Evolutionary conservation across 2,113 vertebrate species (phyloP), one percentile per base, ranked within the genome.

Genomic region (Mus spicilegus): DNA sequence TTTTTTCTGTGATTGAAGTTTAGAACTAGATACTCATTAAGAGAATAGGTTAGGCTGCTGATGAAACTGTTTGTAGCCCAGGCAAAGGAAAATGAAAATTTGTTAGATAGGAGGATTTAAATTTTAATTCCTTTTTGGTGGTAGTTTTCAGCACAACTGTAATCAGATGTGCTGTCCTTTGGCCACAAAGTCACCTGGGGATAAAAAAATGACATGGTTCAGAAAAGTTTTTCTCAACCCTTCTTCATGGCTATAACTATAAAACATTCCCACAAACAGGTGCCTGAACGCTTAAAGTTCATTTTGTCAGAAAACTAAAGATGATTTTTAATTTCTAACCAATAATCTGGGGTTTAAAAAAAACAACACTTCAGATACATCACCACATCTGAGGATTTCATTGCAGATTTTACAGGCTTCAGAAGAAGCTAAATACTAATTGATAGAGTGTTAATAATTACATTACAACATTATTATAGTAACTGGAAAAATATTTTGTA

Each of bases 241-340:
- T 91, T 96, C 89, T 42, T 72, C 76, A 67, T 42, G n/a, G 54
- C 46, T 67, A 61, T 33, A 82, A 9, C 70, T 72, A 85, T 4
- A 91, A 69, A 93, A 95, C 22, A 11, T 56, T n/a, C 87, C 17
- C 14, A 65, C 84, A 84, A 84, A 75, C 0, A 67, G 16, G n/a
- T 11, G 89, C 30, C 87, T 90, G 69, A 89, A 33, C 92, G 92
- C 93, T 78, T n/a, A 97, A 96, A 97, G 56, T 19, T 42, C 36
- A 78, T 84, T 93, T 81, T 70, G 85, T 5, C 58, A 10, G n/a
- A 72, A 96, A 89, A 90, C 3, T 11, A 87, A 91, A 88, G 58
- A 58, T 81, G 49, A 70, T 63, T 96, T 96, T 89, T 91, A 76
- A 94, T 91, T 95, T 96, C 78, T 82, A 94, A 49, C 46, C 33